Evolutionary conservation across 2,797 vertebrate genomes (phyloP).

Genomic region (Intellagama lesueurii): DNA sequence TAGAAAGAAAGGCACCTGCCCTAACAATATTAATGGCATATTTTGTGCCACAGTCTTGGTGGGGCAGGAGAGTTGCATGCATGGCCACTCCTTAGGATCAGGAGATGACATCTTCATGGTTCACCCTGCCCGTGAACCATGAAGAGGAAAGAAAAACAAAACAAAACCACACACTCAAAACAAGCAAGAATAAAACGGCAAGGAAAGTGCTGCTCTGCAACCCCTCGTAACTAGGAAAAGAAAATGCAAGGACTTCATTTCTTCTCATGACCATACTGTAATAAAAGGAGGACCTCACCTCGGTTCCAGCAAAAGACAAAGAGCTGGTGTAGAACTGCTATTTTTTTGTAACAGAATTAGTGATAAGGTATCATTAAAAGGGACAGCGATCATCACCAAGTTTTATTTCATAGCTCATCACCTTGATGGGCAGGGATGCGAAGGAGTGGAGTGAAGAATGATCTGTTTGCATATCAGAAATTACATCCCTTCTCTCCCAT

Average conservation of each 20-base stretch:
- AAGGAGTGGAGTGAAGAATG: neutral
- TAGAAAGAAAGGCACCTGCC: neutral
- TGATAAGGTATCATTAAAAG: slow-evolving; percentile 26
- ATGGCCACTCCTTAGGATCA: neutral
- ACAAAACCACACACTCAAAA: slow-evolving; percentile 9
- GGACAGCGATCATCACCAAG: slow-evolving; percentile 7
- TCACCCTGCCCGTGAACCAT: neutral
- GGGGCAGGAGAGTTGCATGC: neutral
- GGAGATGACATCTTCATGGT: neutral
- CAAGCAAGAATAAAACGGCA: neutral
- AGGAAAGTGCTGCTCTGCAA: neutral
- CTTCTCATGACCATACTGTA: slow-evolving; percentile 34
- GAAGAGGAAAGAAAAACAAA: neutral
- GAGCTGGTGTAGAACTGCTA: slow-evolving; percentile 21
- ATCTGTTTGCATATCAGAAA: slow-evolving; percentile 11
- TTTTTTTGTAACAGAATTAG: slow-evolving; percentile 24
- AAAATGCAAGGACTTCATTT: slow-evolving; percentile 18
- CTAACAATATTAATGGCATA: neutral
- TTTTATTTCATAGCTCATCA: slow-evolving; percentile 14
- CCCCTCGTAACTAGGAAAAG: neutral
- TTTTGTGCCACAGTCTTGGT: neutral
- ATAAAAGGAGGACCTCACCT: slow-evolving; percentile 9
- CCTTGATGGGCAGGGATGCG: neutral
- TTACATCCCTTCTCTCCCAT: neutral
- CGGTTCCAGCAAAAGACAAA: slow-evolving; percentile 48